phyloP scores from a whole-genome alignment of 2,113 vertebrate species.

The Callopanchax toddi region DNA sequence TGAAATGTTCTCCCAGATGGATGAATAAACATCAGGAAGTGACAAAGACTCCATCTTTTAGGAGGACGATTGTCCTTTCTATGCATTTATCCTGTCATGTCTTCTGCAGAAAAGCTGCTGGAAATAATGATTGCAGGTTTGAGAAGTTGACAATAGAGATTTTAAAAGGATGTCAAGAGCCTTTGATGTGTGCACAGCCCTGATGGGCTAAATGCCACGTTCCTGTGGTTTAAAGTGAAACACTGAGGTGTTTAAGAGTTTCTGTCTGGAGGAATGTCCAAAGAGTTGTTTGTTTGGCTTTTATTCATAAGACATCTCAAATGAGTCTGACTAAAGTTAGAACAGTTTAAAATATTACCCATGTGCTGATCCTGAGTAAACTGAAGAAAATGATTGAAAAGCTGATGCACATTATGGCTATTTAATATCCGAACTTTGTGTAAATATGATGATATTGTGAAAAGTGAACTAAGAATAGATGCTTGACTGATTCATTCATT shows the following conservation, averaged over 20 bases:
- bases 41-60: slow-evolving; percentile 36
- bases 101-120: slow-evolving; percentile 42
- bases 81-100: slow-evolving; percentile 59
- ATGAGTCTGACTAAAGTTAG: no score
- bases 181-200: slow-evolving; percentile 31
- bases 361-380: no score
- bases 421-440: no score
- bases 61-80: not conserved
- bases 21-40: slow-evolving; percentile 57
- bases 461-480: no score
- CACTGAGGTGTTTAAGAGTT: slow-evolving; percentile 6
- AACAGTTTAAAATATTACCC: no score
- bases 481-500: no score
- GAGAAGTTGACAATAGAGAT: slow-evolving; percentile 70
- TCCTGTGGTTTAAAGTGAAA: slow-evolving; percentile 39
- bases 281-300: no score
- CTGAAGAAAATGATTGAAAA: no score
- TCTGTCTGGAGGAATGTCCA: no score
- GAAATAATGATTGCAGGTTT: slow-evolving; percentile 65
- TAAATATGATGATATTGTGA: no score
- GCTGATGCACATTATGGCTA: no score
- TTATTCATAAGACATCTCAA: no score
- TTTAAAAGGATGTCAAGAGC: slow-evolving; percentile 60
- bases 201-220: slow-evolving; percentile 55
- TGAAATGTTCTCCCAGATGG: slow-evolving; percentile 33